A percentile compares a stretch with the other conserved stretches of the same genome.
Evolutionary conservation across 2,888 invertebrate species (phyloP).

Genomic region (Eristalinus aeneus): DNA sequence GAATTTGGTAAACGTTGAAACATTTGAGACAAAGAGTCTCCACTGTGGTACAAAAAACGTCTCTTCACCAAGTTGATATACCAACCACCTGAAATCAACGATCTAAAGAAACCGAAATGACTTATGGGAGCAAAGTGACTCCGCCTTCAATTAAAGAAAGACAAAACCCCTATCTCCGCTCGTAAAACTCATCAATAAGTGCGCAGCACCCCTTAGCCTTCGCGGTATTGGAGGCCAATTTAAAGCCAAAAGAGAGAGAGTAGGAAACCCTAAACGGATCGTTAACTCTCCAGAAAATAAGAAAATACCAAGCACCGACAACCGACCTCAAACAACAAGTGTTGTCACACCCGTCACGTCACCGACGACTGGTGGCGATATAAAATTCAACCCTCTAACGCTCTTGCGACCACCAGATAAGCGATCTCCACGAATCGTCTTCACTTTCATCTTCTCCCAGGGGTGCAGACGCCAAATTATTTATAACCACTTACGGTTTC

Average conservation of each 20-base stretch:
- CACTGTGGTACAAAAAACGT: no score
- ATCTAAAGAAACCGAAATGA: background rate
- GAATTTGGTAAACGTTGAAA: no score
- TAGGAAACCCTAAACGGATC: conserved; percentile 2
- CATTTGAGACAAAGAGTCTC: no score
- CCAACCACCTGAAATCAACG: background rate
- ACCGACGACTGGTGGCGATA: background rate
- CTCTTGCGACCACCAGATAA: conserved; percentile 38
- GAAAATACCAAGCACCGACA: background rate
- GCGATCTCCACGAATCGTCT: conserved; percentile 46
- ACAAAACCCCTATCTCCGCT: background rate
- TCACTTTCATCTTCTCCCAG: conserved; percentile 52
- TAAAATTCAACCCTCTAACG: conserved; percentile 53
- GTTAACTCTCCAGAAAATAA: background rate
- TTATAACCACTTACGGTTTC: conserved; percentile 65
- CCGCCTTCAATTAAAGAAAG: background rate
- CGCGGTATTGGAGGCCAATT: background rate
- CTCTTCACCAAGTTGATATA: background rate
- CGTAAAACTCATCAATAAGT: background rate
- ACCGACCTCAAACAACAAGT: background rate
- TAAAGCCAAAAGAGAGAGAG: background rate
- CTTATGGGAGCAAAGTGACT: background rate
- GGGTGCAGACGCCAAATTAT: conserved; percentile 58
- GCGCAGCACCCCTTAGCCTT: background rate
- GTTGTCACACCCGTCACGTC: background rate